These are phyloP conservation scores for Montifringilla adamsi DNA, from an alignment of 2,113 vertebrate species.

Conservation along the genomic window DNA sequence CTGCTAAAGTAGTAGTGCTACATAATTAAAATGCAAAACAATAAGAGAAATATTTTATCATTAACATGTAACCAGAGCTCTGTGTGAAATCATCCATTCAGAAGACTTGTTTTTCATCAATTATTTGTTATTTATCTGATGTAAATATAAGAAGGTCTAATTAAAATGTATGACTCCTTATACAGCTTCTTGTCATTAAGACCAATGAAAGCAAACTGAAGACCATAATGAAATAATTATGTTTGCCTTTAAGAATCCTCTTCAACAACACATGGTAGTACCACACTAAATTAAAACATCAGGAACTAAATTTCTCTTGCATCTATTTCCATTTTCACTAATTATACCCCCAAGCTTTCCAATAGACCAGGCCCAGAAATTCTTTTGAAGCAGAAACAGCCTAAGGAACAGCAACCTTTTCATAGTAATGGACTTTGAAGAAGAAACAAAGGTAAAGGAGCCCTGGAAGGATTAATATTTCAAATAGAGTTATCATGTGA, in stretches of 20 bases:
- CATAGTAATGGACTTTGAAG: constrained; percentile 77
- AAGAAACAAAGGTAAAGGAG: constrained; percentile 70
- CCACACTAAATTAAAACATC: constrained; percentile 82
- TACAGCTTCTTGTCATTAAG: constrained; percentile 75
- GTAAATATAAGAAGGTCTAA: constrained; percentile 76
- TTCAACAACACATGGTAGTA: constrained; percentile 75
- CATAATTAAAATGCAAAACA: constrained; percentile 75
- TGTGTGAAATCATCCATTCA: constrained; percentile 72
- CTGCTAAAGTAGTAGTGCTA: constrained; percentile 30
- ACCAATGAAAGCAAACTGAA: constrained; percentile 74
- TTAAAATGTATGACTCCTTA: constrained; percentile 78
- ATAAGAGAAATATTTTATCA: constrained; percentile 69
- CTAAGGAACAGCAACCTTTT: constrained; percentile 71
- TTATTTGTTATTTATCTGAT: constrained; percentile 82
- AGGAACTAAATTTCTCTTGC: constrained; percentile 78
- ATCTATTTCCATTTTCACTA: constrained; percentile 82
- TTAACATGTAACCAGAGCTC: constrained; percentile 72
- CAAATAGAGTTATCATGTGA: constrained; percentile 52
- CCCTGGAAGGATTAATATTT: constrained; percentile 68
- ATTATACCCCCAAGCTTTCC: constrained; percentile 85
- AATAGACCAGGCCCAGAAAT: constrained; percentile 81
- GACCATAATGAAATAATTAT: constrained; percentile 83
- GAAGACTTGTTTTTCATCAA: constrained; percentile 75
- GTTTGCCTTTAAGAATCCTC: constrained; percentile 80
- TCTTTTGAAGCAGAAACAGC: constrained; percentile 80